Percentiles rank a stretch among this genome's conserved stretches.
These are phyloP conservation scores for Helarctos malayanus DNA, from an alignment of 2,797 vertebrate genomes.

Conservation along the genomic window DNA sequence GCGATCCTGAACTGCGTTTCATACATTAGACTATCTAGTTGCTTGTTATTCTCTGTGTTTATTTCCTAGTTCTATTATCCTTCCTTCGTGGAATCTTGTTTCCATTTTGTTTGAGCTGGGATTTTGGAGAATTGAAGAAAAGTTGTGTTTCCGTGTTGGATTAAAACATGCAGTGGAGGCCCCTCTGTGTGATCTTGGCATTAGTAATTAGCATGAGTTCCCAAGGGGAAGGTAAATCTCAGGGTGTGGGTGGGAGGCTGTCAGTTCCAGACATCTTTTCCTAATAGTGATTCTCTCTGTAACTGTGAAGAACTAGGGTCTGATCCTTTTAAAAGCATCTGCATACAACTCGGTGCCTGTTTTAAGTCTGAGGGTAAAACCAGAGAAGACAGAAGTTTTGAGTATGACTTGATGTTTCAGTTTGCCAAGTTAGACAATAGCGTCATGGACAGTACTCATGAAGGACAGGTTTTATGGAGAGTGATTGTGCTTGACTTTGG, in stretches of 20 bases:
- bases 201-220: not conserved
- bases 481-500: not conserved
- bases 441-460: not conserved
- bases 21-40: not conserved
- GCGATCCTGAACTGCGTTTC: not conserved
- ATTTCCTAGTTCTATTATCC: not conserved
- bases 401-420: not conserved
- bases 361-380: not conserved
- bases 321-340: not conserved
- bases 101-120: slow-evolving; percentile 43
- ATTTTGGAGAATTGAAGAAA: slow-evolving; percentile 55
- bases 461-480: not conserved
- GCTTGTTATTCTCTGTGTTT: not conserved
- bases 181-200: not conserved
- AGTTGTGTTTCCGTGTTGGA: not conserved
- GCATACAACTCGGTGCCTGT: not conserved
- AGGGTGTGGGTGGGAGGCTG: not conserved
- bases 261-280: not conserved
- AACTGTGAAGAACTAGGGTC: not conserved
- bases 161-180: not conserved
- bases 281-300: not conserved
- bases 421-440: not conserved
- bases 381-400: not conserved
- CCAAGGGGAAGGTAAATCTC: not conserved
- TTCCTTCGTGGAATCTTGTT: slow-evolving; percentile 28